A percentile compares a stretch with the other conserved stretches of the same genome.
Evolutionary conservation across 1,140 invertebrate species (phyloP).

Genomic region (Zophobas morio): DNA sequence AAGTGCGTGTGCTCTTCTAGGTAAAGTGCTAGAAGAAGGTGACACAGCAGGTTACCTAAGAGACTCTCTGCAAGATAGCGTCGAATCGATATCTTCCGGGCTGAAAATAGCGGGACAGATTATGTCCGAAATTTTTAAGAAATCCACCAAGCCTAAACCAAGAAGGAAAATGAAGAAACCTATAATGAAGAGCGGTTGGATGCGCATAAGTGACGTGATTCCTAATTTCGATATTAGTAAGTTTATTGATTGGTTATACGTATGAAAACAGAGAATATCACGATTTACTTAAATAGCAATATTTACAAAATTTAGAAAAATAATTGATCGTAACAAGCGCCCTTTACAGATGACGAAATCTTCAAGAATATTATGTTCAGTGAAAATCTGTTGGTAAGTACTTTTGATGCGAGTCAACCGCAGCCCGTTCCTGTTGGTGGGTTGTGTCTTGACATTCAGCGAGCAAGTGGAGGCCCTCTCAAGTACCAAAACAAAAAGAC

Average conservation of each 20-base stretch:
- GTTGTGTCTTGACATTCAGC: slow-evolving; percentile 18
- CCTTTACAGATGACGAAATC: slow-evolving; percentile 16
- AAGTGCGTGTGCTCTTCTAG: too few species aligned
- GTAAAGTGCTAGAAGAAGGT: too few species aligned
- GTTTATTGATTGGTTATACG: background rate
- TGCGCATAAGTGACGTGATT: background rate
- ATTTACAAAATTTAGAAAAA: slow-evolving; percentile 24
- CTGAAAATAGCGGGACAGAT: background rate
- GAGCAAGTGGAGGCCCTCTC: slow-evolving; percentile 24
- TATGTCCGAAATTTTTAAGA: background rate
- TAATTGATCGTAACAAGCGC: slow-evolving; percentile 24
- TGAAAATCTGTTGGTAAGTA: slow-evolving; percentile 22
- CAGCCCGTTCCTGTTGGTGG: background rate
- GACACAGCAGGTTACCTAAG: too few species aligned
- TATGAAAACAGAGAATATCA: slow-evolving; percentile 10
- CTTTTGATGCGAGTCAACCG: background rate
- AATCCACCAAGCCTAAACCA: background rate
- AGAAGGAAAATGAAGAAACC: background rate
- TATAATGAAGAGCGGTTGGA: slow-evolving; percentile 22
- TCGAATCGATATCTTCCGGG: background rate
- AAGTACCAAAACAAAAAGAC: slow-evolving; percentile 35
- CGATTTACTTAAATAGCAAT: slow-evolving; percentile 4
- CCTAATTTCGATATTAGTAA: slow-evolving; percentile 13
- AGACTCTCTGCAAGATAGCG: background rate
- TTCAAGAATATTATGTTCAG: slow-evolving; percentile 12